Evolutionary conservation across 2,113 vertebrate species (phyloP).

Genomic region (Peromyscus maniculatus): DNA sequence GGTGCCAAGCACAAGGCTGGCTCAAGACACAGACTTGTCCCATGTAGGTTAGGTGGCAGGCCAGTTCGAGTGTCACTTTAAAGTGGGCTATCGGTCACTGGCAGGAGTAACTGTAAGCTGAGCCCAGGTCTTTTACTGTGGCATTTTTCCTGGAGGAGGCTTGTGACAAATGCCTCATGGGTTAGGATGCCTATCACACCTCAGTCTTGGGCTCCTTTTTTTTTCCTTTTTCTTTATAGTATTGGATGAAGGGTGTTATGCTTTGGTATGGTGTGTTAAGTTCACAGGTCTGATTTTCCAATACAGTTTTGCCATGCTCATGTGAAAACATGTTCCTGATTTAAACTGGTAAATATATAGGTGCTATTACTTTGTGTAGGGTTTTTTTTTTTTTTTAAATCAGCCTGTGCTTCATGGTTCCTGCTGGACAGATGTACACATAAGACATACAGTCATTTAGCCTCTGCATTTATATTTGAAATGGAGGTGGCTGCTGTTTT

Average conservation of each 20-base stretch:
- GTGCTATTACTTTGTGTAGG: background rate
- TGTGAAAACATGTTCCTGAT: background rate
- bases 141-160: background rate
- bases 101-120: background rate
- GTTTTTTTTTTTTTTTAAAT: background rate
- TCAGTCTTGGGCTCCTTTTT: background rate
- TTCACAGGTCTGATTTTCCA: background rate
- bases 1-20: background rate
- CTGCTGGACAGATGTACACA: background rate
- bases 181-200: background rate
- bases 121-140: background rate
- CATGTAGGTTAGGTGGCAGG: background rate
- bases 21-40: background rate
- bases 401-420: background rate
- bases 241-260: background rate
- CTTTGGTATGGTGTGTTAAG: background rate
- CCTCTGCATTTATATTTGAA: background rate
- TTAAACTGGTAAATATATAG: background rate
- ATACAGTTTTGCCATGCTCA: background rate
- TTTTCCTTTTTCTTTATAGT: background rate
- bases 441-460: background rate
- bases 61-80: background rate
- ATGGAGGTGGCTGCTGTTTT: background rate
- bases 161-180: background rate
- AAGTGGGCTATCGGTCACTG: background rate